Base-by-base conservation (phyloP, 2,113 vertebrate species). In the Bucco capensis region DNA sequence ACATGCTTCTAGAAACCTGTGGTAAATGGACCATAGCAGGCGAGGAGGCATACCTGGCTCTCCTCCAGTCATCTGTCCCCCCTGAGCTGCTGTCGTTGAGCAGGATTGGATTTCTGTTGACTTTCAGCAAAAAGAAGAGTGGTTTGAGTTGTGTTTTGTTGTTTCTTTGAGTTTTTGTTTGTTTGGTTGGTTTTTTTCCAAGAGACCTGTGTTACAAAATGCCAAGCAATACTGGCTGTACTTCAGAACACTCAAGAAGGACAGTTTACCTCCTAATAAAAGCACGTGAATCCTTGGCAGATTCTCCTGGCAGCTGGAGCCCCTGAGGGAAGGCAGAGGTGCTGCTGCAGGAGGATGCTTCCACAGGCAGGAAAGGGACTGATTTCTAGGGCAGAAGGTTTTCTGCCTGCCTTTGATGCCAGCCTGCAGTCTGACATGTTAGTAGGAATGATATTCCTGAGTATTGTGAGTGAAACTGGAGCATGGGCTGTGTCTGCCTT, bases 51-150 rank as follows among this genome's bases (percentile, higher is more conserved):
- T 0, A 0, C 9, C 53, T 62, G 80, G 28, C 22, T 56, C 35
- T 37, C n/a, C 53, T 90, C 71, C 49, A 47, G 10, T 23, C 8
- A 2, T 22, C 49, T 4, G 1, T 27, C 40, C 40, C 19, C 49
- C 35, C 51, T 57, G 73, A 80, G 58, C 46, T 86, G 44, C 64
- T 81, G 81, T 60, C 1, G 1, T 38, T 0, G 0, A 22, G 22
- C 18, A 83, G 46, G 27, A n/a, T 89, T 84, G 61, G 27, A 51
- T 69, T 91, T 57, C 46, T 65, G 9, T n/a, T 70, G 31, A 27
- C 53, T 80, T 74, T 77, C 69, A 64, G 22, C 65, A 66, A 62
- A 82, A 44, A 75, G n/a, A 5, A 47, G 30, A 65, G 37, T 28
- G 22, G 30, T 30, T 74, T 92, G n/a, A 1, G 42, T 74, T 76